These are phyloP conservation scores for Micrasema minimum DNA, from an alignment of 1,140 invertebrate species.

Conservation along the genomic window DNA sequence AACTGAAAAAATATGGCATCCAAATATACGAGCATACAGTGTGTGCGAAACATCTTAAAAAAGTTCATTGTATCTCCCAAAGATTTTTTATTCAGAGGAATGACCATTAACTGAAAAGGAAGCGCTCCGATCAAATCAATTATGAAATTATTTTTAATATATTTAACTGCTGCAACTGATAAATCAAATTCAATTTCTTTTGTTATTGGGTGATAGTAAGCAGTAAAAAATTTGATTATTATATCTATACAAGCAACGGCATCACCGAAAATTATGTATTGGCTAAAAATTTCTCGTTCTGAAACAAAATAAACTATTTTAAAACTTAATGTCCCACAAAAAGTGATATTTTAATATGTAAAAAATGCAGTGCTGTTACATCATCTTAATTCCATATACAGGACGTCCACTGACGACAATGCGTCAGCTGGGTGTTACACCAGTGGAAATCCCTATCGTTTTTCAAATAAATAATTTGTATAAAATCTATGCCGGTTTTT, in stretches of 20 bases:
- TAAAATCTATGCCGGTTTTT: too few species aligned
- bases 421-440: too few species aligned
- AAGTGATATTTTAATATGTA: too few species aligned
- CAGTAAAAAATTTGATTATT: constrained; percentile 28
- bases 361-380: too few species aligned
- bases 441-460: too few species aligned
- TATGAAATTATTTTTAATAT: constrained; percentile 27
- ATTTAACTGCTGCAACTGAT: constrained; percentile 6
- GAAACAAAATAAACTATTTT: constrained; percentile 18
- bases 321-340: too few species aligned
- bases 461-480: too few species aligned
- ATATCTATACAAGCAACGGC: constrained; percentile 22
- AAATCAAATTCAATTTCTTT: constrained; percentile 32
- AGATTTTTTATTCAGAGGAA: background rate
- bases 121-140: constrained; percentile 26
- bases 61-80: constrained; percentile 27
- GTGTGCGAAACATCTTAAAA: constrained; percentile 28
- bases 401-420: too few species aligned
- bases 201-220: constrained; percentile 22
- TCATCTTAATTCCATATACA: too few species aligned
- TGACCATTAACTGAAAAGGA: constrained; percentile 30
- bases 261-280: constrained; percentile 9
- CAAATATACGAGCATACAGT: constrained; percentile 26
- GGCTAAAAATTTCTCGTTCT: background rate
- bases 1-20: constrained; percentile 19